Conservation (phyloP, 2,797 vertebrate genomes). For the Pagetopsis macropterus region DNA sequence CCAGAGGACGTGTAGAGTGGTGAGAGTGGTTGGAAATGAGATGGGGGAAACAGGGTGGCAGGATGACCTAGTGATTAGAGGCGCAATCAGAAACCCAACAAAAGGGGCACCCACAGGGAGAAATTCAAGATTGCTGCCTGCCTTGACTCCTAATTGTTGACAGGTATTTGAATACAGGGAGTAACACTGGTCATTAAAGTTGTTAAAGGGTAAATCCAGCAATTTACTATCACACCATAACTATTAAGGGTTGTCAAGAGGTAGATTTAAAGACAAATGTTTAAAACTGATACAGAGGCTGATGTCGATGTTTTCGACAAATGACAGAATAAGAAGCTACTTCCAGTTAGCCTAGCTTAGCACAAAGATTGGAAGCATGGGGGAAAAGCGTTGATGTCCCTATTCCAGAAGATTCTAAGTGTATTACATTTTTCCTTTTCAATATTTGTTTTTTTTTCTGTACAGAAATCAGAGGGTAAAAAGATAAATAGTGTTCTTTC, state of each 20-base stretch:
- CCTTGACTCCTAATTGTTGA: neutral
- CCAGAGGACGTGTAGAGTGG: slow-evolving; percentile 18
- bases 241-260: neutral
- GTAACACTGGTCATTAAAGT: neutral
- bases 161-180: neutral
- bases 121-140: neutral
- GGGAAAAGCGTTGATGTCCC: neutral
- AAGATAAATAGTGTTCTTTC: too few relatives aligned
- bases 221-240: neutral
- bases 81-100: neutral
- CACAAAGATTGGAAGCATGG: neutral
- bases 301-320: neutral
- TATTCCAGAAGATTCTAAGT: too few relatives aligned
- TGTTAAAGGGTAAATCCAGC: neutral
- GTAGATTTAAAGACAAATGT: neutral
- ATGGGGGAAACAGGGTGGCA: slow-evolving; percentile 21
- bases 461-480: too few relatives aligned
- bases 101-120: neutral
- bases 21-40: slow-evolving; percentile 9
- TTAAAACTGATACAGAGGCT: neutral
- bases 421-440: too few relatives aligned
- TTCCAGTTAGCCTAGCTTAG: neutral
- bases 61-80: slow-evolving; percentile 35
- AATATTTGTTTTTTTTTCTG: too few relatives aligned
- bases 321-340: neutral